phyloP scores from a whole-genome alignment of 2,797 vertebrate genomes.

The Notoglanidium macrostoma region DNA sequence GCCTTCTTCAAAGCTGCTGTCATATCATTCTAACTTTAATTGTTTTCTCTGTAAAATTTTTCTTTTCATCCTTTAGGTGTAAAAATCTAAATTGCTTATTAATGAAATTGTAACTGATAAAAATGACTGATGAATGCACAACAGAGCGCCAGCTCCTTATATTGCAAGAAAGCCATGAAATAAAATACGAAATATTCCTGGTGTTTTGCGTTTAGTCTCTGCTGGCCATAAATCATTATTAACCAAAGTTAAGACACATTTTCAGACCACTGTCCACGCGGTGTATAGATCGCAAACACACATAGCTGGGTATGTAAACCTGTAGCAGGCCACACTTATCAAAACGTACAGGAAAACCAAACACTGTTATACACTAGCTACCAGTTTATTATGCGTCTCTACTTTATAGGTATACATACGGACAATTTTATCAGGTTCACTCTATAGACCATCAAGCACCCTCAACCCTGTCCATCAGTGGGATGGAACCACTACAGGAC shows the following conservation, averaged over 20 bases:
- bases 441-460: neutral
- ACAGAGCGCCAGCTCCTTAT: neutral
- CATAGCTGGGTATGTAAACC: neutral
- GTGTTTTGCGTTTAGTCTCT: conserved; percentile 8
- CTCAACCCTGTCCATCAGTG: neutral
- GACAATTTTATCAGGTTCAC: neutral
- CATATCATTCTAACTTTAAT: neutral
- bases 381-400: neutral
- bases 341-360: neutral
- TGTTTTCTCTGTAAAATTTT: neutral
- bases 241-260: conserved; percentile 12
- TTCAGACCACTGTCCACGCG: conserved; percentile 14
- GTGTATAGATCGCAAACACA: conserved; percentile 26
- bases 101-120: neutral
- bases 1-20: neutral
- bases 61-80: neutral
- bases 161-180: neutral
- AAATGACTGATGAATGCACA: neutral
- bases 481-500: neutral
- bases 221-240: conserved; percentile 14
- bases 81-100: neutral
- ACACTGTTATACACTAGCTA: neutral
- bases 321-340: neutral
- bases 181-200: neutral
- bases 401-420: neutral